These are phyloP conservation scores for Priocnemis perturbator DNA, from an alignment of 2,888 invertebrate genomes.

Conservation along the genomic window DNA sequence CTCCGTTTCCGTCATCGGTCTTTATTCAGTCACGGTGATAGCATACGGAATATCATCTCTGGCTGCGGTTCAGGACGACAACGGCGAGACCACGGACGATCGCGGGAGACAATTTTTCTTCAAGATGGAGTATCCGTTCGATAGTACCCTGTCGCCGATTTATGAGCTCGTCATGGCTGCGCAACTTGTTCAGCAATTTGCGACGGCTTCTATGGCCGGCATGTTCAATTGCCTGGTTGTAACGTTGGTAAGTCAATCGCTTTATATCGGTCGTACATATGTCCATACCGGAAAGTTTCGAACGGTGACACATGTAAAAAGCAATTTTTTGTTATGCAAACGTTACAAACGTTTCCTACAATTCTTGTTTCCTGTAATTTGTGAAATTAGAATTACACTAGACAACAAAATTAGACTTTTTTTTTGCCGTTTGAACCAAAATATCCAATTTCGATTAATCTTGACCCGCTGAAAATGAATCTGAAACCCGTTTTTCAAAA, in stretches of 20 bases:
- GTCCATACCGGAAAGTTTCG: too few relatives aligned
- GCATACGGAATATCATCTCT: conserved; percentile 8
- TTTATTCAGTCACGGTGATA: conserved; percentile 6
- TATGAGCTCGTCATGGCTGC: conserved; percentile 29
- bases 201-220: conserved; percentile 18
- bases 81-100: neutral
- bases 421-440: too few relatives aligned
- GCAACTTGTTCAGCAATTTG: conserved; percentile 29
- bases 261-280: too few relatives aligned
- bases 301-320: too few relatives aligned
- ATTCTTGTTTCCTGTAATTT: too few relatives aligned
- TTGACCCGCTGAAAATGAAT: too few relatives aligned
- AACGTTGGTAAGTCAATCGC: conserved; percentile 7
- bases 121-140: conserved; percentile 36
- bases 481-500: too few relatives aligned
- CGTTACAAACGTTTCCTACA: too few relatives aligned
- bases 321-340: too few relatives aligned
- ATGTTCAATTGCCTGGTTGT: conserved; percentile 31
- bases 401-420: too few relatives aligned
- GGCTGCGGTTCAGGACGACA: neutral
- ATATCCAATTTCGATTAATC: too few relatives aligned
- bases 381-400: too few relatives aligned
- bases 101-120: conserved; percentile 25
- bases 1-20: conserved; percentile 28
- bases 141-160: conserved; percentile 20